Conservation (phyloP, 2,797 vertebrate species). For the Microchirus variegatus region DNA sequence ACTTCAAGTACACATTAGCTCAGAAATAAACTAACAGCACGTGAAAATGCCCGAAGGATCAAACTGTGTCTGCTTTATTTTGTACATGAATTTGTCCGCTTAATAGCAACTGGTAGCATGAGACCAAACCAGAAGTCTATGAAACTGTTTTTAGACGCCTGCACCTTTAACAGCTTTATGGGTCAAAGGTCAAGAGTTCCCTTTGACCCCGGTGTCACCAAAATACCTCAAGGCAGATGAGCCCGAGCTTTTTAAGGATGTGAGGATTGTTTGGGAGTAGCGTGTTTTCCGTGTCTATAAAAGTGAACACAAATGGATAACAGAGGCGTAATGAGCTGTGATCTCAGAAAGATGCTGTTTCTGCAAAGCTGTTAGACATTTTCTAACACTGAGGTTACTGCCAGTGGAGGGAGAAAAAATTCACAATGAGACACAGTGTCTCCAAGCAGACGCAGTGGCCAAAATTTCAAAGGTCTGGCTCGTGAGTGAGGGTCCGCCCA, state of each 20-base stretch:
- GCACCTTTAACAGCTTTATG: slow-evolving; percentile 58
- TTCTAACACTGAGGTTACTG: slow-evolving; percentile 59
- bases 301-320: slow-evolving; percentile 46
- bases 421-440: slow-evolving; percentile 74
- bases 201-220: slow-evolving; percentile 60
- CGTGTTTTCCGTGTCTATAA: slow-evolving; percentile 20
- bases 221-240: slow-evolving; percentile 63
- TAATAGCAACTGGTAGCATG: slow-evolving; percentile 4
- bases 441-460: slow-evolving; percentile 61
- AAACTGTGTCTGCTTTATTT: not conserved
- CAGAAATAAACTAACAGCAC: not conserved
- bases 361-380: slow-evolving; percentile 66
- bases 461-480: slow-evolving; percentile 71
- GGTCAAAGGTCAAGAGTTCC: slow-evolving; percentile 72
- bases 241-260: slow-evolving; percentile 35
- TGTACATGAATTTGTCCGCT: too few species aligned
- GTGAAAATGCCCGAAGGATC: slow-evolving; percentile 7
- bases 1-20: slow-evolving; percentile 55
- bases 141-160: slow-evolving; percentile 29
- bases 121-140: slow-evolving; percentile 13
- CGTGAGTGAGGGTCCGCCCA: slow-evolving; percentile 61
- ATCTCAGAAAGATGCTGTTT: slow-evolving; percentile 57
- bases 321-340: slow-evolving; percentile 41
- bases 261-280: slow-evolving; percentile 20
- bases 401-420: slow-evolving; percentile 42